These are phyloP conservation scores for Syngnathus rostellatus DNA, from an alignment of 2,797 vertebrate species.

Conservation along the genomic window DNA sequence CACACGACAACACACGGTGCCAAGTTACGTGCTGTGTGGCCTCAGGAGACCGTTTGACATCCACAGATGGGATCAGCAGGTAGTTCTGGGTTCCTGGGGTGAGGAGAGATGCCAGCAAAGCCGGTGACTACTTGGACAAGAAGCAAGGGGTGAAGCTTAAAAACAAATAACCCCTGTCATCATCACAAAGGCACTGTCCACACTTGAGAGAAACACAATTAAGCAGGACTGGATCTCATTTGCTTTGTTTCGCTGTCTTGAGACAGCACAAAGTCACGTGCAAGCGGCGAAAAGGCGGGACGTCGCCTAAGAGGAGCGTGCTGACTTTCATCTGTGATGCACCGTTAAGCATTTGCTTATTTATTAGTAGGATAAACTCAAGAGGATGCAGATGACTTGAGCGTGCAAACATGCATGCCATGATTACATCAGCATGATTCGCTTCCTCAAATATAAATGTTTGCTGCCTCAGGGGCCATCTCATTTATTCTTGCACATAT, in stretches of 20 bases:
- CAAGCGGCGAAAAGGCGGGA: neutral
- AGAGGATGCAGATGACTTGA: constrained; percentile 26
- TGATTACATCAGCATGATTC: constrained; percentile 37
- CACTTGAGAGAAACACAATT: neutral
- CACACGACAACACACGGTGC: constrained; percentile 7
- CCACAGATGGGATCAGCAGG: neutral
- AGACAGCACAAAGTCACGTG: neutral
- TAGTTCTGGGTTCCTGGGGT: neutral
- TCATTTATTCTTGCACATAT: constrained; percentile 5
- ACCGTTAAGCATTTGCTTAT: constrained; percentile 27
- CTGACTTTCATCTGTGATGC: constrained; percentile 24
- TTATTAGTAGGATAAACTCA: constrained; percentile 21
- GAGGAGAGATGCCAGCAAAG: neutral
- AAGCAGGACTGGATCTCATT: neutral
- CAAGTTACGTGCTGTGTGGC: constrained; percentile 17
- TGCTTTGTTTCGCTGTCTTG: constrained; percentile 4
- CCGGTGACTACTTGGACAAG: neutral
- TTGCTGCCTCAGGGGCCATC: constrained; percentile 20
- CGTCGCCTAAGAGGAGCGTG: constrained; percentile 5
- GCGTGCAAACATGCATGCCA: constrained; percentile 5
- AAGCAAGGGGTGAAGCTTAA: neutral
- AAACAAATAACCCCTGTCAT: neutral
- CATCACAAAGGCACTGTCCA: neutral
- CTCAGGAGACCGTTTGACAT: neutral
- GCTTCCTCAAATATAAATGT: constrained; percentile 27